Percentiles rank a stretch among this genome's conserved stretches.
Evolutionary conservation across 2,888 invertebrate species (phyloP).

Genomic region (Arenicola marina): DNA sequence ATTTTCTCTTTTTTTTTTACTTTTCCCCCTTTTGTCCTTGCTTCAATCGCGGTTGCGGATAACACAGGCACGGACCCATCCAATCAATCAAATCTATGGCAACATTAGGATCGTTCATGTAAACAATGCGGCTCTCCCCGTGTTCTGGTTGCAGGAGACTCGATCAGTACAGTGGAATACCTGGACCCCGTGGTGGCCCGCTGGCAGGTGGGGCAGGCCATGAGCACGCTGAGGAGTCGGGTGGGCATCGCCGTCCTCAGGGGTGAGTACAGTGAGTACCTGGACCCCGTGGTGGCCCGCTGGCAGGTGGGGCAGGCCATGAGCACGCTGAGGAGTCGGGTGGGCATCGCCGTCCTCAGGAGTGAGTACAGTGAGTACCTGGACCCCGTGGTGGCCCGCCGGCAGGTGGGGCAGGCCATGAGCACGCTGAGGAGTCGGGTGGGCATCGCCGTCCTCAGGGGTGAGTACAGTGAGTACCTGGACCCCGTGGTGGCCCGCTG

Average conservation of each 20-base stretch:
- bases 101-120: too few relatives aligned
- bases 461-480: slow-evolving; percentile 77
- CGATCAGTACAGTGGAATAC: slow-evolving; percentile 82
- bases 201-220: slow-evolving; percentile 79
- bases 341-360: slow-evolving; percentile 82
- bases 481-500: slow-evolving; percentile 75
- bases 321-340: slow-evolving; percentile 80
- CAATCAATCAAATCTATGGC: too few relatives aligned
- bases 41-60: too few relatives aligned
- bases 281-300: slow-evolving; percentile 72
- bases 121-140: too few relatives aligned
- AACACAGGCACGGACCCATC: too few relatives aligned
- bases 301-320: slow-evolving; percentile 81
- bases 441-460: slow-evolving; percentile 81
- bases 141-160: slow-evolving; percentile 67
- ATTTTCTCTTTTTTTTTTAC: too few relatives aligned
- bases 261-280: slow-evolving; percentile 77
- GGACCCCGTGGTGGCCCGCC: slow-evolving; percentile 73
- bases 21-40: too few relatives aligned
- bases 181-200: slow-evolving; percentile 74
- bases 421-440: slow-evolving; percentile 81
- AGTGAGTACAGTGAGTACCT: slow-evolving; percentile 78
- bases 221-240: slow-evolving; percentile 81
- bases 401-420: slow-evolving; percentile 81
- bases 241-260: slow-evolving; percentile 84